These are phyloP conservation scores for Ecliptopera silaceata DNA, from an alignment of 2,888 invertebrate species.

Conservation along the genomic window DNA sequence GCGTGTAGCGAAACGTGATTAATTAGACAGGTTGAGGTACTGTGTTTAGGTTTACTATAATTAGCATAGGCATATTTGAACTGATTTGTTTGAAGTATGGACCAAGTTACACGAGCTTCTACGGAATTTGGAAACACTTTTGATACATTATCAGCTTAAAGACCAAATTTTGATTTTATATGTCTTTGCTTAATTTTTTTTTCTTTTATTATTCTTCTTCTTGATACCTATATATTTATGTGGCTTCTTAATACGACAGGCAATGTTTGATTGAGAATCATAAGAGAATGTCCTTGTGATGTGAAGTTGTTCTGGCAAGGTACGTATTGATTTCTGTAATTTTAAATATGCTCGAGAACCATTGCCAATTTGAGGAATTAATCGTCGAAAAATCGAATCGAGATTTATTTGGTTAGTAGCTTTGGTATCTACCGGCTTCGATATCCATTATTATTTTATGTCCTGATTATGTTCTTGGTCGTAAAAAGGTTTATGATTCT, in stretches of 20 bases:
- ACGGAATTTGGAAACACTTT: neutral
- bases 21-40: conserved; percentile 53
- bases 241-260: too few relatives aligned
- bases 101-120: conserved; percentile 3
- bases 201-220: too few relatives aligned
- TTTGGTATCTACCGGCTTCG: conserved; percentile 54
- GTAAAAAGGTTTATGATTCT: conserved; percentile 72
- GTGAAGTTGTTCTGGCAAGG: too few relatives aligned
- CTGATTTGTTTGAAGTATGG: conserved; percentile 16
- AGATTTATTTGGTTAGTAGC: conserved; percentile 61
- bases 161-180: too few relatives aligned
- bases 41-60: conserved; percentile 23
- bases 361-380: neutral
- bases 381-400: conserved; percentile 37
- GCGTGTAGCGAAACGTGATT: conserved; percentile 69
- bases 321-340: neutral
- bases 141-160: too few relatives aligned
- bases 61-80: conserved; percentile 26
- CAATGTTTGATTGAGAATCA: too few relatives aligned
- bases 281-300: too few relatives aligned
- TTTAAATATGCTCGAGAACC: too few relatives aligned
- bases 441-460: conserved; percentile 69
- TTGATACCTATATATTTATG: too few relatives aligned
- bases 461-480: conserved; percentile 63
- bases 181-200: too few relatives aligned